Conservation (phyloP, 2,888 invertebrate genomes). For the Glyphotaelius pellucidus region DNA sequence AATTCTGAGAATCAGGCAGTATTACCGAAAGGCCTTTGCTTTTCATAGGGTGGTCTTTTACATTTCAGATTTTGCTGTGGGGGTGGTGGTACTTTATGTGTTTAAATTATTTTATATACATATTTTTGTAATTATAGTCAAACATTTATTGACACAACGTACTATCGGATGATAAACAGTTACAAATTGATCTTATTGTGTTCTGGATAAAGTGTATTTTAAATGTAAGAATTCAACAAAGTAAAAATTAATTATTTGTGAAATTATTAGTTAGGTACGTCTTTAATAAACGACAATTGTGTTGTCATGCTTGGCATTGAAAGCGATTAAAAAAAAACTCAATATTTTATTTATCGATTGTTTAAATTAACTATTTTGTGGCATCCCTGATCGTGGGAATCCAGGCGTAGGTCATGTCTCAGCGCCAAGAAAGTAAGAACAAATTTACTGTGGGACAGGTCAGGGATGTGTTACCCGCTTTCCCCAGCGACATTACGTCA, state of each 20-base stretch:
- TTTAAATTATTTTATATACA: too few species aligned
- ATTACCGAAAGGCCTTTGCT: too few species aligned
- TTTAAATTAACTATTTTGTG: neutral
- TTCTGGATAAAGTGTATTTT: too few species aligned
- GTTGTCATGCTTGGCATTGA: neutral
- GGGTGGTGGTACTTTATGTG: too few species aligned
- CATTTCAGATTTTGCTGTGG: too few species aligned
- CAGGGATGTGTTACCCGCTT: slow-evolving; percentile 19
- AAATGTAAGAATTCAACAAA: too few species aligned
- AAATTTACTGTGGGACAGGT: slow-evolving; percentile 22
- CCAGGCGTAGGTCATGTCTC: neutral
- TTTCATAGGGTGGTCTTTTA: too few species aligned
- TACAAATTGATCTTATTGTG: neutral
- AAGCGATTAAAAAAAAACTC: too few species aligned
- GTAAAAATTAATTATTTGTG: too few species aligned
- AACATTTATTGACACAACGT: too few species aligned
- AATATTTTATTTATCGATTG: neutral
- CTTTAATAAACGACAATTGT: neutral
- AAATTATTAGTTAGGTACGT: neutral
- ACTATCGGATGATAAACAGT: neutral
- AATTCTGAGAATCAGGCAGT: too few species aligned
- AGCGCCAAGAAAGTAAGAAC: neutral
- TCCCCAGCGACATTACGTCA: neutral
- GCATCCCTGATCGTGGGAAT: neutral
- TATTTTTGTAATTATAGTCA: too few species aligned